Base-by-base conservation (phyloP, 2,113 vertebrate species). In the Pygoscelis adeliae region DNA sequence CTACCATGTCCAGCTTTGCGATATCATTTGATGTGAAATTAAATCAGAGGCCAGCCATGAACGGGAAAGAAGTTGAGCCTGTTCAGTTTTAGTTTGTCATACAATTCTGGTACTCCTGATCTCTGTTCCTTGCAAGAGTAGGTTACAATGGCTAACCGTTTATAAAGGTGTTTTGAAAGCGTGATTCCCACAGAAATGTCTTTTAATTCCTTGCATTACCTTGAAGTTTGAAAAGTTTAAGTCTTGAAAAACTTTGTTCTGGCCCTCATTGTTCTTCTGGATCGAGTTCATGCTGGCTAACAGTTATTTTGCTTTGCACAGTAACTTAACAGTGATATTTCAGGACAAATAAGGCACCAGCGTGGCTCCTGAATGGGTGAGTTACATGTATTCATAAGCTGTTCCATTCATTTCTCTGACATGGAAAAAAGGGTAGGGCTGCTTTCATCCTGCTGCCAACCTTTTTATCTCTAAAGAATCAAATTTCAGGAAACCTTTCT, bases 401-500 rank as follows among this genome's bases (percentile, higher is more conserved):
- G 50, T 62, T 97, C 95, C 91, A 87, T 97, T 98, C 91, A 96
- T 95, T 98, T 96, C 93, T 94, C 67, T 90, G 83, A 94, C 90
- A 90, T n/a, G 83, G 90, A n/a, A 91, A 94, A 83, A 89, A 86
- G 89, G 92, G 83, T 34, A 90, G 89, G 83, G 76, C 93, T 69
- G 74, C 97, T 98, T 98, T 98, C 83, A 98, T 98, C 97, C 42
- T 80, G 36, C 87, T 97, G 96, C 97, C 91, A 97, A 58, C 66
- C 79, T 96, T 98, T 98, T 98, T 98, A 98, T 98, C 97, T 95
- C 88, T 74, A 87, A 96, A 91, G 97, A 97, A 98, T 98, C 98
- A 95, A 89, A 98, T 99, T 99, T 98, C 98, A 98, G 93, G 95
- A 96, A 98, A 96, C 86, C 93, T 96, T 97, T 97, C 96, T 96